phyloP scores from a whole-genome alignment of 2,113 vertebrate genomes.

The Condylura cristata region DNA sequence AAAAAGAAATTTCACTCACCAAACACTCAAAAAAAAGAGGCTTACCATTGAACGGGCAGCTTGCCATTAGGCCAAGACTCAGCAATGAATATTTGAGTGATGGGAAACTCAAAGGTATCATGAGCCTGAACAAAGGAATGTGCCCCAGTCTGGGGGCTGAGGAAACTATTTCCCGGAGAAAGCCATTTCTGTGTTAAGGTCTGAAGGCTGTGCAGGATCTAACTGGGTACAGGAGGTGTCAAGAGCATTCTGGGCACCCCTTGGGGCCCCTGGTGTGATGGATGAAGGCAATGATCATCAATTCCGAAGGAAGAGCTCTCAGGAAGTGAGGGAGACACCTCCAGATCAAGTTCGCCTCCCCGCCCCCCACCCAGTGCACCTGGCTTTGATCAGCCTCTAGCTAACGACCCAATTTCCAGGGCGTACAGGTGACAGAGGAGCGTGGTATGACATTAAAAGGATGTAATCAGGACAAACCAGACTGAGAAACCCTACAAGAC shows the following conservation, averaged over 20 bases:
- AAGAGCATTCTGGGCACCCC: not conserved
- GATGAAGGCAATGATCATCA: not conserved
- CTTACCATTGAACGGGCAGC: not conserved
- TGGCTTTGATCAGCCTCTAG: not conserved
- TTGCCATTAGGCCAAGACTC: not conserved
- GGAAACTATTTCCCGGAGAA: not conserved
- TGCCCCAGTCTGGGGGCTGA: not conserved
- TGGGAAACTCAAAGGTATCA: not conserved
- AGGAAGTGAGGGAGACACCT: not conserved
- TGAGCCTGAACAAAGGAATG: not conserved
- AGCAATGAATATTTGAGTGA: not conserved
- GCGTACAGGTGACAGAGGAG: not conserved
- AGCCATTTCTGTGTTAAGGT: not conserved
- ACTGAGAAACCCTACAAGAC: not conserved
- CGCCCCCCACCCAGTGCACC: not conserved
- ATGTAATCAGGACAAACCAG: constrained; percentile 14
- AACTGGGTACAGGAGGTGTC: not conserved
- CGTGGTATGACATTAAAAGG: not conserved
- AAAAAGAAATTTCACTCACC: too few relatives aligned
- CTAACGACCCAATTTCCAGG: not conserved
- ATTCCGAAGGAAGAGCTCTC: not conserved
- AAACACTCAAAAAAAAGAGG: too few relatives aligned
- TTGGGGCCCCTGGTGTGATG: not conserved
- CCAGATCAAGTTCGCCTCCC: not conserved
- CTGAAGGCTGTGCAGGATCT: not conserved